Evolutionary conservation across 2,113 vertebrate genomes (phyloP), one percentile per base, ranked within the genome.

Genomic region (Erythrocebus patas): DNA sequence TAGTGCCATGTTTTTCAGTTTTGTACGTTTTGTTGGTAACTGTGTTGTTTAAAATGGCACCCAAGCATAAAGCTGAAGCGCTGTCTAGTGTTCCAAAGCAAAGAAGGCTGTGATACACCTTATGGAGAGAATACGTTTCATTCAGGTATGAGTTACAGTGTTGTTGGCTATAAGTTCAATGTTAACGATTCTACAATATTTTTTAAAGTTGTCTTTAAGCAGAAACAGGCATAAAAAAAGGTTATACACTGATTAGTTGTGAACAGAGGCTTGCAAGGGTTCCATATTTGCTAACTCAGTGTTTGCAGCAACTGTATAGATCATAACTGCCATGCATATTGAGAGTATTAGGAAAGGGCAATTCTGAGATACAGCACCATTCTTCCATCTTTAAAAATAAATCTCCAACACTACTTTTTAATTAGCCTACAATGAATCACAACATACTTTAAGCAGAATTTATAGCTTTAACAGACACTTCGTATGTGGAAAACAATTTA

Each of bases 381-480:
- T 73, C 27, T 90, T 95, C 48, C 43, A 83, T 43, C 66, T 85
- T 52, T 76, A 91, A 75, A 81, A 76, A 64, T 61, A 89, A 91
- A 83, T 91, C 88, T 72, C 75, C 38, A 43, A 86, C 43, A 75
- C 59, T 78, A 66, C 45, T 45, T 95, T 95, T 72, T 48, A 91
- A 93, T 92, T 13, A 88, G 50, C 20, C 14, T 85, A 45, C 48
- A 92, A 4, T 64, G 52, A 95, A 76, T 81, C 25, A 48, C 35
- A 96, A 45, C 45, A 94, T 16, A 84, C 38, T 73, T 80, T 17
- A 66, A 79, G 59, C 7, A 78, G 70, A 38, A 30, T 82, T 83
- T 76, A 90, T 10, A 89, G 75, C 13, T 92, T 97, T 86, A 85
- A 89, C 35, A 83, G 38, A 93, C 18, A 94, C 25, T 30, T 52